Conservation (phyloP, 2,797 vertebrate species). For the Sciurus vulgaris region DNA sequence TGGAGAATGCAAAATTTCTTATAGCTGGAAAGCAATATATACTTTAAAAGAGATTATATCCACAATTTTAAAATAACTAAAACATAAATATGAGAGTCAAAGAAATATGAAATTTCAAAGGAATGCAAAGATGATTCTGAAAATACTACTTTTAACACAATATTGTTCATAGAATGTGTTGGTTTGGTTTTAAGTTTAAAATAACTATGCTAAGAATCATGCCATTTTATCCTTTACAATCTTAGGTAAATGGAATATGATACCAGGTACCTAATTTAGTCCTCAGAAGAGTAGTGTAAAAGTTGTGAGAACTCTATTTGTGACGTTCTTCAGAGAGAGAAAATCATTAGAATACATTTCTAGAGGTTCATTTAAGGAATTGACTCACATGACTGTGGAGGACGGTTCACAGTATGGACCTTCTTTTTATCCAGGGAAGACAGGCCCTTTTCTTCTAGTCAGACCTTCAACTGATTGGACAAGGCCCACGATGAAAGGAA, state of each 20-base stretch:
- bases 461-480: background rate
- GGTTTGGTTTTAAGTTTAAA: background rate
- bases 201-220: background rate
- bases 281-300: background rate
- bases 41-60: background rate
- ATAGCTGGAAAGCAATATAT: background rate
- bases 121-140: background rate
- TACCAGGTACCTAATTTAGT: background rate
- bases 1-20: background rate
- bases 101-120: background rate
- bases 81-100: background rate
- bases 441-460: background rate
- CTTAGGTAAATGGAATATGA: background rate
- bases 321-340: background rate
- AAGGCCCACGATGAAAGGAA: background rate
- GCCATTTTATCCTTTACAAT: background rate
- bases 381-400: background rate
- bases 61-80: background rate
- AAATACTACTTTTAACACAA: background rate
- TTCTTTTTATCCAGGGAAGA: background rate
- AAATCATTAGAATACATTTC: background rate
- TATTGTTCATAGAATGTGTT: background rate
- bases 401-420: too few relatives aligned
- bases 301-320: background rate
- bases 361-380: too few relatives aligned